Evolutionary conservation across 2,888 invertebrate genomes (phyloP).

Genomic region (Hetaerina titia): DNA sequence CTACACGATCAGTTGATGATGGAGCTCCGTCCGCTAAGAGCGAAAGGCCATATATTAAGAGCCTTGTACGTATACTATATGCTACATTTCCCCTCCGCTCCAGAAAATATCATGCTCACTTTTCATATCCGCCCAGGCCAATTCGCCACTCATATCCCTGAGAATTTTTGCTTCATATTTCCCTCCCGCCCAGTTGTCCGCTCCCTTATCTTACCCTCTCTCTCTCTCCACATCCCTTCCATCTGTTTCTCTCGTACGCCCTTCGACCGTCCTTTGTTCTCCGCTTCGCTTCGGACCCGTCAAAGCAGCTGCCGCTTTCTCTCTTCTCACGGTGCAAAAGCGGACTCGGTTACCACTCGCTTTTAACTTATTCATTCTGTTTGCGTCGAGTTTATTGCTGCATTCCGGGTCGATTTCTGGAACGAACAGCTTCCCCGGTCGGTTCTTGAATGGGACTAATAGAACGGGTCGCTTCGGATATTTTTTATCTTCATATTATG

Average conservation of each 20-base stretch:
- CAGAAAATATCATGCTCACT: no score
- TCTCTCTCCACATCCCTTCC: neutral
- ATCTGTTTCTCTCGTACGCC: neutral
- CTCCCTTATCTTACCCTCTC: neutral
- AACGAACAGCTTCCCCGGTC: neutral
- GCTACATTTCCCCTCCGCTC: no score
- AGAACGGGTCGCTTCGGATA: neutral
- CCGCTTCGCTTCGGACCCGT: neutral
- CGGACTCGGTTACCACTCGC: slow-evolving; percentile 41
- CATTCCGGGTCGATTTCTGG: slow-evolving; percentile 30
- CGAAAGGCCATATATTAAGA: no score
- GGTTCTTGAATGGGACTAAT: slow-evolving; percentile 19
- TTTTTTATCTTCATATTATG: neutral
- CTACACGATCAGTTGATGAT: no score
- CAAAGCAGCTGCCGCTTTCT: neutral
- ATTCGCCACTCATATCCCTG: neutral
- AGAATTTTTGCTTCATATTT: neutral
- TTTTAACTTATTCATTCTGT: slow-evolving; percentile 55
- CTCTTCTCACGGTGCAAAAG: neutral
- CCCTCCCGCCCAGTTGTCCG: neutral
- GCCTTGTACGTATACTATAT: no score
- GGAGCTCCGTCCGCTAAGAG: no score
- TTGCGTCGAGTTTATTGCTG: slow-evolving; percentile 43
- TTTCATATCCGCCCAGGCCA: no score
- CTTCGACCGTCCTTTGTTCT: neutral